phyloP scores from a whole-genome alignment of 2,113 vertebrate species.

The Aegithalos caudatus region DNA sequence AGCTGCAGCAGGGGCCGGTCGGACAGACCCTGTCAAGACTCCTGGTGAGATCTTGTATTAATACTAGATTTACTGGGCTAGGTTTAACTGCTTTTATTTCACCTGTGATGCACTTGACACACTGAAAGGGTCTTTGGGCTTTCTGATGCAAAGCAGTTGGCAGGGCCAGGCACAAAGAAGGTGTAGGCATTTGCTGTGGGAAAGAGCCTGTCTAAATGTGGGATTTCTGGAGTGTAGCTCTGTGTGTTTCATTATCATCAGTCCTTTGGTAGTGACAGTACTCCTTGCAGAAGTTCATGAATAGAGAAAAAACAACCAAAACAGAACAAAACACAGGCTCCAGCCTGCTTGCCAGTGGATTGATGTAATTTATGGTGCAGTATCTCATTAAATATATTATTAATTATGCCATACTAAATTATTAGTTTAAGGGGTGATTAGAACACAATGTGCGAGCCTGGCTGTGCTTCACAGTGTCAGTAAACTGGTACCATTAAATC shows the following conservation, averaged over 20 bases:
- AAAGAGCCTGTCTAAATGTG: background rate
- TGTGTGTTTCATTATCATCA: background rate
- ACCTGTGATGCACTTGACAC: background rate
- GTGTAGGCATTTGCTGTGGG: background rate
- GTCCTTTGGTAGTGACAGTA: background rate
- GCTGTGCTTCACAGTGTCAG: background rate
- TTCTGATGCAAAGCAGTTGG: background rate
- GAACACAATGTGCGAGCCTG: background rate
- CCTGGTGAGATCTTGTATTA: slow-evolving; percentile 75
- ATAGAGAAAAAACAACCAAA: background rate
- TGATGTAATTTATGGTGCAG: background rate
- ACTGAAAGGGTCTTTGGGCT: background rate
- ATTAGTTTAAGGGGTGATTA: background rate
- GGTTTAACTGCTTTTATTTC: background rate
- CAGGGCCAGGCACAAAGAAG: background rate
- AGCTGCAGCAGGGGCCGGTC: background rate
- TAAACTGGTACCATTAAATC: background rate
- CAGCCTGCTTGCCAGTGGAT: background rate
- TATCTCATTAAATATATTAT: background rate
- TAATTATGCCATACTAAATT: background rate
- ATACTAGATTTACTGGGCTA: background rate
- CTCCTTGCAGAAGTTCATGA: background rate
- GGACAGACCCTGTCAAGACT: slow-evolving; percentile 59
- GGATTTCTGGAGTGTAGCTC: background rate
- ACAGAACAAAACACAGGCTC: background rate